These are phyloP conservation scores for Epizoanthus ramosus DNA, from an alignment of 92 coral and sea anemone species.

Conservation along the genomic window DNA sequence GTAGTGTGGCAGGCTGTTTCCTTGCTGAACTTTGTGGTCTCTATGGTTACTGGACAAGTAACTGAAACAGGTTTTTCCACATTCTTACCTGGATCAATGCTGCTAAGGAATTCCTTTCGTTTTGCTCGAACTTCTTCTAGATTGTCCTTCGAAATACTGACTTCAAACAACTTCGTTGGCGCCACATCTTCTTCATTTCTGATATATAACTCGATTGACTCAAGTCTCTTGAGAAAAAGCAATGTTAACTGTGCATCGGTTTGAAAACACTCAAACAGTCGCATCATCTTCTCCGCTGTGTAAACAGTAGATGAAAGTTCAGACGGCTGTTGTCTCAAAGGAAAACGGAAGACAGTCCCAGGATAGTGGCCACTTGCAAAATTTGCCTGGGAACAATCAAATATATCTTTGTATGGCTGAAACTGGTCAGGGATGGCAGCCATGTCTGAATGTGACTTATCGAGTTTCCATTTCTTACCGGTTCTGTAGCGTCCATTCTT, in stretches of 20 bases:
- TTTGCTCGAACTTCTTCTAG: constrained; percentile 45
- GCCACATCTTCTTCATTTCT: constrained; percentile 49
- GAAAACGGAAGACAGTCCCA: constrained; percentile 85
- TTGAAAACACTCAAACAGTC: constrained; percentile 58
- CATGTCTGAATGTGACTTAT: constrained; percentile 18
- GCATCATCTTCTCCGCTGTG: constrained; percentile 57
- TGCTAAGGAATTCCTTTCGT: constrained; percentile 49
- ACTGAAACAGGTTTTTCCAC: constrained; percentile 56
- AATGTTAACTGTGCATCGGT: constrained; percentile 60
- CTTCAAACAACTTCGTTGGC: constrained; percentile 56
- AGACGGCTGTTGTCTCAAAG: constrained; percentile 63
- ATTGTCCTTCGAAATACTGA: constrained; percentile 56
- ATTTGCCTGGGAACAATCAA: constrained; percentile 48
- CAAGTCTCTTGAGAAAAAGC: constrained; percentile 60
- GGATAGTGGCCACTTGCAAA: constrained; percentile 51
- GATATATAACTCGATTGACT: constrained; percentile 57
- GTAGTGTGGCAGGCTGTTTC: not conserved
- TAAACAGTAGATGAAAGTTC: constrained; percentile 65
- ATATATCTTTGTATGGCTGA: constrained; percentile 71
- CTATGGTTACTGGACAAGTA: constrained; percentile 53
- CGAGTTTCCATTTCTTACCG: constrained; percentile 63
- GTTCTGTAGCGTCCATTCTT: constrained; percentile 52
- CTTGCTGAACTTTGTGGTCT: constrained; percentile 22
- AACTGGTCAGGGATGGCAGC: constrained; percentile 65
- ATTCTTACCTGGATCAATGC: constrained; percentile 28